A percentile compares a stretch with the other conserved stretches of the same genome.
Evolutionary conservation across 2,113 vertebrate species (phyloP).

Genomic region (Cygnus atratus): DNA sequence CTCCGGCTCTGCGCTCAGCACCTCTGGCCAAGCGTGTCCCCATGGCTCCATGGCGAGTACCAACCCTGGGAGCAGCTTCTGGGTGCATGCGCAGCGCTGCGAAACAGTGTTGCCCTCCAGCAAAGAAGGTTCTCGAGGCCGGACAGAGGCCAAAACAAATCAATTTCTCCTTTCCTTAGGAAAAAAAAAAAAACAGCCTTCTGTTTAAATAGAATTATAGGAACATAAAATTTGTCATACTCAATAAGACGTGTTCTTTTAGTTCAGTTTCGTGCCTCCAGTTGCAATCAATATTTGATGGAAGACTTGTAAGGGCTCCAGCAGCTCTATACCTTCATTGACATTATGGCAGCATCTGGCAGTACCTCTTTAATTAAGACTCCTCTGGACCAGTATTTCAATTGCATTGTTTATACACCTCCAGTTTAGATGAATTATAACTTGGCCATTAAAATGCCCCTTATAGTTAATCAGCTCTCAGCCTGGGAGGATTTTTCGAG

Average conservation of each 20-base stretch:
- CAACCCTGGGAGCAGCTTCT: not conserved
- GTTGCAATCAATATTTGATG: constrained; percentile 62
- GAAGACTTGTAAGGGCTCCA: constrained; percentile 60
- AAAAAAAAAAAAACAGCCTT: not conserved
- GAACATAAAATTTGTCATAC: constrained; percentile 62
- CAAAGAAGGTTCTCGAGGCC: constrained; percentile 30
- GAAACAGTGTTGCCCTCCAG: not conserved
- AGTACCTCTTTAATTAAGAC: constrained; percentile 63
- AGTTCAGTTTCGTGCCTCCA: not conserved
- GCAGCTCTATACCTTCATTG: constrained; percentile 50
- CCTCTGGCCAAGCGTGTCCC: not conserved
- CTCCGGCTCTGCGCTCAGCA: not conserved
- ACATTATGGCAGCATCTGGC: constrained; percentile 49
- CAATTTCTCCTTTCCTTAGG: not conserved
- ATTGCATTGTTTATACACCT: constrained; percentile 43
- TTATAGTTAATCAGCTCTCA: constrained; percentile 12
- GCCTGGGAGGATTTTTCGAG: not conserved
- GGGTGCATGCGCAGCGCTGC: not conserved
- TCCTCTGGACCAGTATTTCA: constrained; percentile 43
- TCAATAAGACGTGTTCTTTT: constrained; percentile 40
- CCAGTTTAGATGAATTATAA: constrained; percentile 41
- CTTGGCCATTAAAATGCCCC: constrained; percentile 5
- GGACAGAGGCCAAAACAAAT: constrained; percentile 14
- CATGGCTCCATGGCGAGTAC: rapidly evolving
- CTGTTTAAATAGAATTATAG: constrained; percentile 51